Percentiles rank a stretch among this genome's conserved stretches.
These are phyloP conservation scores for Corythaixoides concolor DNA, from an alignment of 2,113 vertebrate genomes.

Conservation along the genomic window DNA sequence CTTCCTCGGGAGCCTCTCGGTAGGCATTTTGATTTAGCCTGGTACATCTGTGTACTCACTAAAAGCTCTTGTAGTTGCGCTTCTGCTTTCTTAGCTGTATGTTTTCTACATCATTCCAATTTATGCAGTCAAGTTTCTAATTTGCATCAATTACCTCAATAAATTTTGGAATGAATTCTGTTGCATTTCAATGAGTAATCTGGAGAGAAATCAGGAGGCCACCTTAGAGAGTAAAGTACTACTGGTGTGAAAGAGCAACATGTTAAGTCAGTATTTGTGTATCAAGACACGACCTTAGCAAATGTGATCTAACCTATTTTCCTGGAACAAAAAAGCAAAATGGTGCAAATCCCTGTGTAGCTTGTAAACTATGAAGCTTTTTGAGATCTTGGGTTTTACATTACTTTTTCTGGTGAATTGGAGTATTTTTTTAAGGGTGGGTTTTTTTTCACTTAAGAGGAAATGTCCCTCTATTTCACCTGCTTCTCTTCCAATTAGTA, in stretches of 20 bases:
- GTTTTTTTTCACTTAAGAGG: constrained; percentile 41
- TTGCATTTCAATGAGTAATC: background rate
- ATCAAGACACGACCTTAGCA: background rate
- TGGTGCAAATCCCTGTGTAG: background rate
- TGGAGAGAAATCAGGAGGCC: background rate
- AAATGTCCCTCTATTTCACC: constrained; percentile 70
- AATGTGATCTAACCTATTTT: background rate
- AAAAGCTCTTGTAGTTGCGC: background rate
- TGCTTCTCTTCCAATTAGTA: constrained; percentile 74
- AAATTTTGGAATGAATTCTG: background rate
- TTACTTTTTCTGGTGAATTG: constrained; percentile 30
- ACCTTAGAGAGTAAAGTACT: background rate
- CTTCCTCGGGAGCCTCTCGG: background rate
- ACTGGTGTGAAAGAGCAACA: background rate
- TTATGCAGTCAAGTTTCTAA: background rate
- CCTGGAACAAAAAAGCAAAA: background rate
- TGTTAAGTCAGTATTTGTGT: background rate
- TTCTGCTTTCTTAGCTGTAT: background rate
- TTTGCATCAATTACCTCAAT: background rate
- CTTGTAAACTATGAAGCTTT: background rate
- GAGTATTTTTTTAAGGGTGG: constrained; percentile 3
- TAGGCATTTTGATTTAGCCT: background rate
- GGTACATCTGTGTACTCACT: background rate
- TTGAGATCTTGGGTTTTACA: background rate
- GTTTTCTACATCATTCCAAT: background rate